These are phyloP conservation scores for Hyalella azteca DNA, from an alignment of 2,888 invertebrate genomes.

Conservation along the genomic window DNA sequence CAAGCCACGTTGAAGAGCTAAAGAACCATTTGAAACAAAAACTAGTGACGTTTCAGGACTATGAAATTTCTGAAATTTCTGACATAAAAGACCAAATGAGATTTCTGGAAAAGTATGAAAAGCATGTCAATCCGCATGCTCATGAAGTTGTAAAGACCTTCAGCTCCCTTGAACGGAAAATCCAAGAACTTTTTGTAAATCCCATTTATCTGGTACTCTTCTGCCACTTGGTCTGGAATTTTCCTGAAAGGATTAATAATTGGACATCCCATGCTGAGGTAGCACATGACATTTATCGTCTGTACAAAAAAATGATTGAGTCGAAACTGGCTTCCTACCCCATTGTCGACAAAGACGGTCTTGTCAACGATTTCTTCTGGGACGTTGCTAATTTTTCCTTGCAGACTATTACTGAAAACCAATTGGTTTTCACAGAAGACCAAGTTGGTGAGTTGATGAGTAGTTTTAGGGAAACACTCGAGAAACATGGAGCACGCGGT, in stretches of 20 bases:
- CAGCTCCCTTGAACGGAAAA: not conserved
- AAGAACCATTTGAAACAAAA: not conserved
- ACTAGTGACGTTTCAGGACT: not conserved
- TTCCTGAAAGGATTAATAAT: not conserved
- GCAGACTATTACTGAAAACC: not conserved
- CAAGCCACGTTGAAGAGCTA: not conserved
- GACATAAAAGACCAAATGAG: not conserved
- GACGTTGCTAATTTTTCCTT: not conserved
- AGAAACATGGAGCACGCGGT: not conserved
- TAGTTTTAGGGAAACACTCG: not conserved
- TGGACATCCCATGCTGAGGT: not conserved
- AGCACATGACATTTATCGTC: not conserved
- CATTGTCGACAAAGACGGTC: not conserved
- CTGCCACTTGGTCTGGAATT: not conserved
- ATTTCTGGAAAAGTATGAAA: not conserved
- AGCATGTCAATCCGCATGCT: not conserved
- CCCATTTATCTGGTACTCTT: not conserved
- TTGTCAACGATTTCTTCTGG: not conserved
- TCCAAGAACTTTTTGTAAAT: not conserved
- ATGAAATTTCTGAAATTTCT: not conserved
- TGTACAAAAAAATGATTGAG: not conserved
- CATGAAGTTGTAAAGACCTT: not conserved
- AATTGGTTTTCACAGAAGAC: not conserved
- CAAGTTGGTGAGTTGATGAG: not conserved
- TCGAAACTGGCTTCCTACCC: not conserved